A percentile compares a stretch with the other conserved stretches of the same genome.
These are phyloP conservation scores for Kryptopterus vitreolus DNA, from an alignment of 2,797 vertebrate species.

Conservation along the genomic window DNA sequence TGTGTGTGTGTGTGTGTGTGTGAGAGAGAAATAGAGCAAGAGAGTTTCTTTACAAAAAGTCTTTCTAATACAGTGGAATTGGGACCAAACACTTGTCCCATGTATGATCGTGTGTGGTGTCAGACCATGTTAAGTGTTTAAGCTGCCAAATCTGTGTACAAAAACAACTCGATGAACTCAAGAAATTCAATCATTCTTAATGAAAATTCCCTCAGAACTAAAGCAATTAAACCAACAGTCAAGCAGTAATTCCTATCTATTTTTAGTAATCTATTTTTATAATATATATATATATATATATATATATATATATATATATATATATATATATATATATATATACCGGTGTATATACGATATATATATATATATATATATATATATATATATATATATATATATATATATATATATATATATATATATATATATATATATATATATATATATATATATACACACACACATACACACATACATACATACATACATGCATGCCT, in stretches of 20 bases:
- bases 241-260: not conserved
- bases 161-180: not conserved
- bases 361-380: no score
- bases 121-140: not conserved
- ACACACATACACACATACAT: no score
- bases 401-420: no score
- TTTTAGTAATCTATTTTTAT: no score
- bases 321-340: no score
- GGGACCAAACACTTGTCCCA: constrained; percentile 25
- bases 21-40: not conserved
- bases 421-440: no score
- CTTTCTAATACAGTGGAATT: not conserved
- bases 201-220: not conserved
- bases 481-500: no score
- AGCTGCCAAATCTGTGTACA: not conserved
- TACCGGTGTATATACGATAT: no score
- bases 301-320: no score
- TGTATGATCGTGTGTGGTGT: not conserved
- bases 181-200: not conserved
- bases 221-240: not conserved
- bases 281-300: no score
- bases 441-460: no score
- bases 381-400: no score
- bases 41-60: not conserved
- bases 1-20: not conserved